Percentiles rank a stretch among this genome's conserved stretches.
phyloP scores from a whole-genome alignment of 1,140 invertebrate species.

The Atta colombica region DNA sequence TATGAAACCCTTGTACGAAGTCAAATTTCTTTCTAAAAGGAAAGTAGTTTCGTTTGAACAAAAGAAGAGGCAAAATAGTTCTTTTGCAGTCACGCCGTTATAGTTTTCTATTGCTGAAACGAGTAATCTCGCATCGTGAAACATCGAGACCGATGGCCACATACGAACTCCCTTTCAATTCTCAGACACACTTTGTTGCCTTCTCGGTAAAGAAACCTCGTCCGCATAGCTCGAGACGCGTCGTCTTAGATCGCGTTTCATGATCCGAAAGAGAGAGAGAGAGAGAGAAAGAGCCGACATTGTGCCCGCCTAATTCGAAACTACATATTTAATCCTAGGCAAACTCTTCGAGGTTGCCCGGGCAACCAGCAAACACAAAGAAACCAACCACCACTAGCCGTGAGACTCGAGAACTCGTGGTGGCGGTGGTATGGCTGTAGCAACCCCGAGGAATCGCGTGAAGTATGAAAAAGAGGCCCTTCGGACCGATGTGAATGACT shows the following conservation, averaged over 20 bases:
- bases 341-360: conserved; percentile 80
- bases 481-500: conserved; percentile 12
- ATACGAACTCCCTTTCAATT: background rate
- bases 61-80: background rate
- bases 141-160: background rate
- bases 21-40: background rate
- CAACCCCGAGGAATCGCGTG: conserved; percentile 69
- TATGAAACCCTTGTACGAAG: background rate
- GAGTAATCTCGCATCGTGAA: conserved; percentile 36
- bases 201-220: conserved; percentile 49
- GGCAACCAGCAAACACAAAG: conserved; percentile 78
- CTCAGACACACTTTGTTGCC: conserved; percentile 36
- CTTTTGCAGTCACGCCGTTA: background rate
- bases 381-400: conserved; percentile 70
- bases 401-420: conserved; percentile 74
- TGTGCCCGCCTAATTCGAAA: conserved; percentile 83
- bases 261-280: background rate
- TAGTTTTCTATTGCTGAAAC: conserved; percentile 14
- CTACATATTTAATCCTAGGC: conserved; percentile 85
- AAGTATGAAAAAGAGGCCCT: conserved; percentile 63
- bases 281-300: conserved; percentile 57
- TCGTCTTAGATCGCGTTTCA: conserved; percentile 53
- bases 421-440: conserved; percentile 17
- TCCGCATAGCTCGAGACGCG: conserved; percentile 25
- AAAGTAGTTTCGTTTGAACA: background rate